phyloP scores from a whole-genome alignment of 2,797 vertebrate species.

The Enoplosus armatus region DNA sequence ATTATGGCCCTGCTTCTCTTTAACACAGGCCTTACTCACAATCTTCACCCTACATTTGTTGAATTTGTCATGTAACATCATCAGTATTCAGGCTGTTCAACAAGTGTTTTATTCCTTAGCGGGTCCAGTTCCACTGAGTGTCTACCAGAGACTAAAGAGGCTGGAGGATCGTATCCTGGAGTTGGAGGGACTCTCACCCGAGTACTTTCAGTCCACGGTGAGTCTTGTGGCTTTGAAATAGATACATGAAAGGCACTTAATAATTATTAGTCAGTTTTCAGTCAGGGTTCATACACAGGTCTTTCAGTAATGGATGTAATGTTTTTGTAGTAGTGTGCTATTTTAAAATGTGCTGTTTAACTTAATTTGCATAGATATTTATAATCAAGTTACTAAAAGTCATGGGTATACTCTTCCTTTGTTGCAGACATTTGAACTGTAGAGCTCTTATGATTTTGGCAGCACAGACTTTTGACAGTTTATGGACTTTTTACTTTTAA shows the following conservation, averaged over 20 bases:
- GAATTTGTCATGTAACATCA: neutral
- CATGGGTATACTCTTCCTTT: neutral
- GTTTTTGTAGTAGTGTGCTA: neutral
- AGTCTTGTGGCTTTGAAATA: slow-evolving; percentile 74
- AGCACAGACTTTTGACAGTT: neutral
- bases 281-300: neutral
- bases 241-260: slow-evolving; percentile 12
- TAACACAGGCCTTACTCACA: neutral
- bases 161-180: slow-evolving; percentile 98
- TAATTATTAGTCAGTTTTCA: slow-evolving; percentile 18
- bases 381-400: neutral
- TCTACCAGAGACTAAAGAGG: slow-evolving; percentile 97
- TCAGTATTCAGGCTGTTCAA: slow-evolving; percentile 15
- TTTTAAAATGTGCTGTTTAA: neutral
- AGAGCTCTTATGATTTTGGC: no score
- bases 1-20: neutral
- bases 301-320: neutral
- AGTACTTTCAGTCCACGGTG: slow-evolving; percentile 96
- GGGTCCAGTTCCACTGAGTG: slow-evolving; percentile 93
- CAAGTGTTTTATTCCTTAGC: slow-evolving; percentile 74
- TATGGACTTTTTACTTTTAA: neutral
- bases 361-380: neutral
- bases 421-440: neutral
- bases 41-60: neutral
- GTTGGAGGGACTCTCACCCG: slow-evolving; percentile 97